phyloP scores from a whole-genome alignment of 1,140 invertebrate genomes.

The Cydia fagiglandana region DNA sequence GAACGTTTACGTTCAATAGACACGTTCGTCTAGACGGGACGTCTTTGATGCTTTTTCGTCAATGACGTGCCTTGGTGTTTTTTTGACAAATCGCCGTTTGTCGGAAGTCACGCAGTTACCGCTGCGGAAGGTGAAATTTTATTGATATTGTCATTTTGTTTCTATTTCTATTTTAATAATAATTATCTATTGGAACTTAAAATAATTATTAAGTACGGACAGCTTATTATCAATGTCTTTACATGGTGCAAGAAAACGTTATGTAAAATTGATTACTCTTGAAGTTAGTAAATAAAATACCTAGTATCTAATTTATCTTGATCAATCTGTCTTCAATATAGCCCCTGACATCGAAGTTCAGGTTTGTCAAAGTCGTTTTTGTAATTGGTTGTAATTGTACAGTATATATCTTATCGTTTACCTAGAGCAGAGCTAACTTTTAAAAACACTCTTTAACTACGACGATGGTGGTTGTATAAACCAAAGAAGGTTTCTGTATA shows the following conservation, averaged over 20 bases:
- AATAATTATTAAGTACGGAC: neutral
- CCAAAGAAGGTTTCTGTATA: too few species aligned
- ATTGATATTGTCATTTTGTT: slow-evolving; percentile 33
- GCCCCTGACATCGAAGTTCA: too few species aligned
- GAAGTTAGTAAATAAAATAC: too few species aligned
- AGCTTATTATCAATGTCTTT: neutral
- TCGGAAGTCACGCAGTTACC: slow-evolving; percentile 57
- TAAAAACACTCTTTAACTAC: too few species aligned
- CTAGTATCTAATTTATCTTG: too few species aligned
- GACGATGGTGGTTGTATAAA: too few species aligned
- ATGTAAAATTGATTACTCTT: neutral
- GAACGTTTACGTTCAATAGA: slow-evolving; percentile 18
- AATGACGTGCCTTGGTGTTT: slow-evolving; percentile 39
- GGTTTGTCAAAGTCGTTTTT: too few species aligned
- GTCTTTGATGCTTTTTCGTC: slow-evolving; percentile 34
- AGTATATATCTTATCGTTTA: too few species aligned
- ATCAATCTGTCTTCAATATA: too few species aligned
- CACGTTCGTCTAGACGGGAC: slow-evolving; percentile 31
- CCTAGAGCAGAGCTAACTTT: too few species aligned
- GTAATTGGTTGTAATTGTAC: too few species aligned
- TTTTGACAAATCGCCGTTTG: slow-evolving; percentile 48
- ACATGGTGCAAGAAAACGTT: neutral
- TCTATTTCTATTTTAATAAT: neutral
- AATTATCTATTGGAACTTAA: neutral
- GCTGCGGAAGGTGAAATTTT: slow-evolving; percentile 45